These are phyloP conservation scores for Dolichopus griseipennis DNA, from an alignment of 2,888 invertebrate genomes.

Conservation along the genomic window DNA sequence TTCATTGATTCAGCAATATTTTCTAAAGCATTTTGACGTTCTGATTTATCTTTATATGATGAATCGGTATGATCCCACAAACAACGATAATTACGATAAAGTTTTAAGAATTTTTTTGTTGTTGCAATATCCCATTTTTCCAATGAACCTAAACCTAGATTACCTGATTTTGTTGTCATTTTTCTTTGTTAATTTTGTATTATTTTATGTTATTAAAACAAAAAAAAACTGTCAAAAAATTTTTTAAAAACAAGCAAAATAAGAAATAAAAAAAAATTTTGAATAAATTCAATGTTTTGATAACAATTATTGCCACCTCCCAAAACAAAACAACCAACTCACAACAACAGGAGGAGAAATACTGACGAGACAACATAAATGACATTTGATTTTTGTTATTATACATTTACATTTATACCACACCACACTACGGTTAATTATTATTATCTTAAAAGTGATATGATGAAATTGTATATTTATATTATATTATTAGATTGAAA, in stretches of 20 bases:
- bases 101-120: conserved; percentile 10
- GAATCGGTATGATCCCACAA: background rate
- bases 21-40: background rate
- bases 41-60: background rate
- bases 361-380: background rate
- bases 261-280: background rate
- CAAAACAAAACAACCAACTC: background rate
- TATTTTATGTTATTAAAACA: background rate
- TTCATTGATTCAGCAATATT: background rate
- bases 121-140: conserved; percentile 8
- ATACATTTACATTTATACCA: too few relatives aligned
- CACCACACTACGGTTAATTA: too few relatives aligned
- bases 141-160: background rate
- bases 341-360: background rate
- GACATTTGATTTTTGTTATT: background rate
- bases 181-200: background rate
- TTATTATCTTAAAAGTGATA: background rate
- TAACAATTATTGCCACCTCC: background rate
- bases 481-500: too few relatives aligned
- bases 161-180: conserved; percentile 4
- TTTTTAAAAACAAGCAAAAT: too few relatives aligned
- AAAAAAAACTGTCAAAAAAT: background rate
- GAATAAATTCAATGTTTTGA: background rate
- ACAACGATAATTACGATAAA: background rate
- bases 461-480: background rate